Base-by-base conservation (phyloP, 2,888 invertebrate species). In the Lasioglossum villosulum region DNA sequence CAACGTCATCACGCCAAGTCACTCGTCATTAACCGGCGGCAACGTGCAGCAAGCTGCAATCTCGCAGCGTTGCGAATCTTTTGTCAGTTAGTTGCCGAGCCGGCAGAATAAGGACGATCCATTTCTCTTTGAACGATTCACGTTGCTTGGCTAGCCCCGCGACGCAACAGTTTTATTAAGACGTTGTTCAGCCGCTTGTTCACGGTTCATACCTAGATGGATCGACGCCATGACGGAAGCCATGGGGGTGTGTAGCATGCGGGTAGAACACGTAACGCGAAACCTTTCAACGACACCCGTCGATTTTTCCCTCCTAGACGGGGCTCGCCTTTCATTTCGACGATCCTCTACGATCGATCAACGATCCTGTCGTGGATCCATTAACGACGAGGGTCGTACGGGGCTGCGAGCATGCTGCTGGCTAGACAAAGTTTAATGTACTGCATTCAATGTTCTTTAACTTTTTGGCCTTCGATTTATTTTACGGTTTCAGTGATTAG, bases 241-340 rank as follows among this genome's bases (percentile, higher is more conserved):
- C 34, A 66, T 34, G 86, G 71, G 86, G 80, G 80, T 85, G 85
- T 86, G 78, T 34, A 70, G 23, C 42, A 87, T 87, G 88, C 90
- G 84, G 89, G 87, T 39, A 73, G 52, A 52, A 52, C 42, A 34
- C 30, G 84, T 82, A 87, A 89, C 83, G 72, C 80, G 84, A 90
- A 83, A 87, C 84, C 71, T 83, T 88, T 85, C 75, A 75, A 63
- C 68, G 68, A 30, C 71, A 59, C 74, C 81, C 81, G 70, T 66
- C 73, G 78, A 74, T 52, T 82, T 81, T 83, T 84, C 68, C 48
- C 63, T 80, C 66, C 59, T 30, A n/a, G 16, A 30, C 68, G 63
- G 71, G 34, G 34, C 66, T 66, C 68, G 78, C 42, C 75, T 16
- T 68, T 66, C 48, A 19, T 42, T 23, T 27, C 48, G 6, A 4